A percentile compares a stretch with the other conserved stretches of the same genome.
Evolutionary conservation across 2,113 vertebrate species (phyloP).

Genomic region (Pterocles burchelli): DNA sequence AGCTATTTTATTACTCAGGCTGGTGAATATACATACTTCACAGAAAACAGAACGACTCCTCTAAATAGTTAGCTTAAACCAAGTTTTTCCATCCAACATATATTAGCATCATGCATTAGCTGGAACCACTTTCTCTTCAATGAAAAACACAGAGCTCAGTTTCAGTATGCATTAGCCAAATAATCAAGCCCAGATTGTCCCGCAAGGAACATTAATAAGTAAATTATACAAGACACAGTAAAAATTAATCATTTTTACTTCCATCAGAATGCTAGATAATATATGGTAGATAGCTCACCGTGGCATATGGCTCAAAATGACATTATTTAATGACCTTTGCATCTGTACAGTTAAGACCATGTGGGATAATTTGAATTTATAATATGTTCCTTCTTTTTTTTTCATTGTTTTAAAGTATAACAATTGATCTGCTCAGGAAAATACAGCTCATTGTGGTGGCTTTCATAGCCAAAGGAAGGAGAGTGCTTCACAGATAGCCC

Average conservation of each 20-base stretch:
- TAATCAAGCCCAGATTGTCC: neutral
- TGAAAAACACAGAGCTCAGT: neutral
- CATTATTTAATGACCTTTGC: slow-evolving; percentile 19
- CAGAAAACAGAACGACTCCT: neutral
- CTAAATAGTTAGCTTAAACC: neutral
- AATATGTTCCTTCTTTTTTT: neutral
- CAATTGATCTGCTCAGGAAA: neutral
- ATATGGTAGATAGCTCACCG: neutral
- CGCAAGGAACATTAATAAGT: neutral
- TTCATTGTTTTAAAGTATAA: neutral
- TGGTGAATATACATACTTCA: neutral
- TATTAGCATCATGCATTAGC: too few relatives aligned
- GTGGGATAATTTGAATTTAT: neutral
- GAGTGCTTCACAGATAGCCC: neutral
- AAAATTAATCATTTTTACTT: slow-evolving; percentile 31
- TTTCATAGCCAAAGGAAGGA: neutral
- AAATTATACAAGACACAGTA: neutral
- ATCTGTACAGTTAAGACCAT: neutral
- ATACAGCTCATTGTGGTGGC: neutral
- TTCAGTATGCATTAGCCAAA: neutral
- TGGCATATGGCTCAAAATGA: neutral
- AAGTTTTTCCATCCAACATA: neutral
- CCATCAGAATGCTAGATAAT: neutral
- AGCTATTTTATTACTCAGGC: neutral
- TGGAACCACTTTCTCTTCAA: neutral